These are phyloP conservation scores for Folsomia candida DNA, from an alignment of 2,888 invertebrate species.

Conservation along the genomic window DNA sequence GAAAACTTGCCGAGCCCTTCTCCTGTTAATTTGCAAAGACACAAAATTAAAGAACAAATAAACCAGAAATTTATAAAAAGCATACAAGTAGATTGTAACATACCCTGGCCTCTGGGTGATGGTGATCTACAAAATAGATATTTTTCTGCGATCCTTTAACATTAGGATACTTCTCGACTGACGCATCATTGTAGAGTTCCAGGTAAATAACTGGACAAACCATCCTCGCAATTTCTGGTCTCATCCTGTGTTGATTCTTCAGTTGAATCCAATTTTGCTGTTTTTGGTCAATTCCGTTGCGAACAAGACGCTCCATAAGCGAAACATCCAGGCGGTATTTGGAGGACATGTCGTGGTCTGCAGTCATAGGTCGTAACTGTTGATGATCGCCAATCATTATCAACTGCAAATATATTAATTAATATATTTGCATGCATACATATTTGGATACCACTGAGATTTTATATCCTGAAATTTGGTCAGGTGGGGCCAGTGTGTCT, in stretches of 20 bases:
- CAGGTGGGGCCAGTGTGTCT: too few species aligned
- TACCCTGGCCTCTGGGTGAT: slow-evolving; percentile 60
- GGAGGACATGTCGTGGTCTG: slow-evolving; percentile 66
- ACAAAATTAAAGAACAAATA: slow-evolving; percentile 8
- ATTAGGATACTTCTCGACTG: slow-evolving; percentile 60
- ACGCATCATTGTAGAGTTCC: slow-evolving; percentile 61
- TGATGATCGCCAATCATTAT: slow-evolving; percentile 66
- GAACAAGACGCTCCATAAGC: slow-evolving; percentile 75
- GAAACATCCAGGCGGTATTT: slow-evolving; percentile 70
- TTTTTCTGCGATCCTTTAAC: slow-evolving; percentile 63
- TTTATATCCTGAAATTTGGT: too few species aligned
- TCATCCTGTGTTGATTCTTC: slow-evolving; percentile 71
- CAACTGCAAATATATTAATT: too few species aligned
- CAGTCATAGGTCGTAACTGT: slow-evolving; percentile 71
- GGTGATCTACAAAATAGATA: slow-evolving; percentile 68
- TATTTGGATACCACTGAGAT: too few species aligned
- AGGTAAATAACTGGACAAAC: slow-evolving; percentile 68
- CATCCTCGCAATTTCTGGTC: slow-evolving; percentile 62
- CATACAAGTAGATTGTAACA: slow-evolving; percentile 36
- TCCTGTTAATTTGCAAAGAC: slow-evolving; percentile 43
- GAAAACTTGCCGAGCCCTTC: slow-evolving; percentile 61
- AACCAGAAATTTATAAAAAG: slow-evolving; percentile 12
- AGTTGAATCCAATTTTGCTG: slow-evolving; percentile 54
- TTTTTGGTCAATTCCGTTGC: slow-evolving; percentile 62
- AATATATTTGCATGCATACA: background rate